These are phyloP conservation scores for Drosophila mojavensis DNA, from an alignment of 1,140 invertebrate genomes.

Conservation along the genomic window DNA sequence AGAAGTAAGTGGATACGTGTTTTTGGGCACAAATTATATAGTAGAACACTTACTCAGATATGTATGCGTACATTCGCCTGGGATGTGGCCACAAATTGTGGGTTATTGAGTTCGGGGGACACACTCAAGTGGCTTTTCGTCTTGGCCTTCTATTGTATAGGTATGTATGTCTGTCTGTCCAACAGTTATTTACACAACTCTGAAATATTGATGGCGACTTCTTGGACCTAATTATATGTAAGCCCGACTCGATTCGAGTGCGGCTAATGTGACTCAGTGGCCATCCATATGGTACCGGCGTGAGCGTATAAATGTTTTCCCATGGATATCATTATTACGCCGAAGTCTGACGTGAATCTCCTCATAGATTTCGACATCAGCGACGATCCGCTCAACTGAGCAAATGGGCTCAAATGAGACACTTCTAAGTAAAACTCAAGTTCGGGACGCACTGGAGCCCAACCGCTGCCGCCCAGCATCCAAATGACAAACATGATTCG, in stretches of 20 bases:
- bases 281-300: constrained; percentile 19
- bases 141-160: constrained; percentile 7
- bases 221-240: constrained; percentile 12
- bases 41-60: constrained; percentile 43
- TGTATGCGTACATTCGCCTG: constrained; percentile 29
- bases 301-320: constrained; percentile 53
- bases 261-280: constrained; percentile 36
- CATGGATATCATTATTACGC: constrained; percentile 76
- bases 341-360: constrained; percentile 39
- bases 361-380: constrained; percentile 72
- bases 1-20: neutral
- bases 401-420: constrained; percentile 53
- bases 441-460: constrained; percentile 19
- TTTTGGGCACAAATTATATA: constrained; percentile 65
- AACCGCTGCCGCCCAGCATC: constrained; percentile 7
- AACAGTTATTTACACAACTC: constrained; percentile 34
- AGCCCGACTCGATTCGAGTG: neutral
- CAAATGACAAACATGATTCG: constrained; percentile 72
- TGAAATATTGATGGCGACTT: constrained; percentile 47
- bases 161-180: neutral
- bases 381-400: constrained; percentile 67
- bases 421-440: constrained; percentile 67
- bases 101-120: constrained; percentile 68
- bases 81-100: constrained; percentile 62
- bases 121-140: constrained; percentile 66